Base-by-base conservation (phyloP, 92 coral and sea anemone genomes). In the Parazoanthus atlanticus region DNA sequence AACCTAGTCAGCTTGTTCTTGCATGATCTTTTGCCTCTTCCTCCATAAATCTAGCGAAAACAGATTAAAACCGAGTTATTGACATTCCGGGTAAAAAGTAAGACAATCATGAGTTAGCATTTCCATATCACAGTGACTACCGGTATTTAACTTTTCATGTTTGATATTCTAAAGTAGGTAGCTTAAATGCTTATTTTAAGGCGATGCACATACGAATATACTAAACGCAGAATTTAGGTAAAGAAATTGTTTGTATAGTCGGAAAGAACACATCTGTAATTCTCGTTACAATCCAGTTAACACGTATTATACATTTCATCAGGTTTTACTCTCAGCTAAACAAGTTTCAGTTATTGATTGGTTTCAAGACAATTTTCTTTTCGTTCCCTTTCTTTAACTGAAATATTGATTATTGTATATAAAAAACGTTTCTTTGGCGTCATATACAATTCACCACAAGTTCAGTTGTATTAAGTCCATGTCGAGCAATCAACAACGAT, bases 171-270 rank as follows among this genome's bases (percentile, higher is more conserved):
- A 47, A 76, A 8, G 26, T 30, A 43, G 82, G 11, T 26, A 25
- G 25, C 41, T 25, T 31, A 49, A 78, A 31, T 43, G 82, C 65
- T 26, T 78, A 46, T 78, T 78, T n/a, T n/a, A 47, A 43, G 3
- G 61, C 21, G 23, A 47, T 28, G 25, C 61, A 8, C 25, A 17
- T 78, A 26, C 12, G 40, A 3, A 78, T 23, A 43, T 26, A 47
- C 82, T 74, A 36, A 78, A 41, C 86, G 5, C 19, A 16, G 6
- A n/a, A 49, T 40, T 67, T 65, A 38, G 75, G 76, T 82, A 82
- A 65, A 65, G 78, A 70, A 41, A 67, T 83, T 83, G 86, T 83
- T 83, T 83, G 52, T 83, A 38, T 71, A 38, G 65, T 56, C 21
- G 6, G 38, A 56, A 21, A 16, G 41, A 41, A 70, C 46, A 84